Base-by-base conservation (phyloP, 2,888 invertebrate species). In the Scaptomyza tumidula region DNA sequence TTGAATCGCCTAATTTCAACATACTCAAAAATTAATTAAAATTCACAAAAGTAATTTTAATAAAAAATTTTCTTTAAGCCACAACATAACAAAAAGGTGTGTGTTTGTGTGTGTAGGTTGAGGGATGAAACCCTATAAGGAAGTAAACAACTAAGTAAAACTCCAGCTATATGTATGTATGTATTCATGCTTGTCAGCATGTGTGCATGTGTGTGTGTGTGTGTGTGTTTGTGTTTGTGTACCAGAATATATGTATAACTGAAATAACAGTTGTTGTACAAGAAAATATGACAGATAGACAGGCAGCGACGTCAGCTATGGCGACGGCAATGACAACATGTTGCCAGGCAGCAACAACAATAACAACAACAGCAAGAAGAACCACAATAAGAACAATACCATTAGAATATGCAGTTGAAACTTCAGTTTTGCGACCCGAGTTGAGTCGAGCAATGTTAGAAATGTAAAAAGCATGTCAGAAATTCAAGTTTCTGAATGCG, bases 401-500 rank as follows among this genome's bases (percentile, higher is more conserved):
- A 19, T 19, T 19, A 19, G 19, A 52, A 43, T 58, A 33, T 72
- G 55, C 59, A 63, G 58, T 61, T 50, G 59, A 49, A 75, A 71
- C 52, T 74, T 66, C 55, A 62, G 59, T 62, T 58, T 39, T n/a
- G 64, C 56, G 75, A 78, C 71, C 75, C 62, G 62, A 58, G 65
- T 49, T 43, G 67, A 69, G 64, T 54, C 50, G 35, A 61, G 53
- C 33, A 62, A 70, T 68, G 73, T 71, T 56, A 59, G 78, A 86
- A 85, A 86, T 86, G 78, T 75, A 78, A 89, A 88, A 85, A 88
- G 86, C 85, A 86, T 88, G 86, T 89, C 88, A 89, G 71, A 83
- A 83, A 78, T 75, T 54, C 69, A 74, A 80, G 63, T 67, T 81
- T 55, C 65, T 64, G 53, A 67, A 45, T 54, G 62, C 77, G 59